Percentiles rank a stretch among this genome's conserved stretches.
phyloP scores from a whole-genome alignment of 1,140 invertebrate species.

The Drosophila suzukii region DNA sequence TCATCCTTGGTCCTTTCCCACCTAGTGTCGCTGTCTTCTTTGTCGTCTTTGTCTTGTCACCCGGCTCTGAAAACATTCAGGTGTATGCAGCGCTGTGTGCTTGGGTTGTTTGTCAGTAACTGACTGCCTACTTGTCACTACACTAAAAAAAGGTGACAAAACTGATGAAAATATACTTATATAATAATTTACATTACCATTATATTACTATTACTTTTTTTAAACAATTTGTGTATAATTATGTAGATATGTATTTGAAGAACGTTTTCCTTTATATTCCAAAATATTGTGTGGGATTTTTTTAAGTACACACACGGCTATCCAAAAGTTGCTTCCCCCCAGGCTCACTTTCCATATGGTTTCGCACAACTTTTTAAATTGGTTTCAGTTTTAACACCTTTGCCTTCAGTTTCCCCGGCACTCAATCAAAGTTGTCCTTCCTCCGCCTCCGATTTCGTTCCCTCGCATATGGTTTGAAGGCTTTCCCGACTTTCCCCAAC shows the following conservation, averaged over 20 bases:
- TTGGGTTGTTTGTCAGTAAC: constrained; percentile 24
- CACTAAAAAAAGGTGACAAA: not conserved
- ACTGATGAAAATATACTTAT: not conserved
- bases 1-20: constrained; percentile 57
- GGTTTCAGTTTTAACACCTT: constrained; percentile 79
- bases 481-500: constrained; percentile 1
- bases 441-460: constrained; percentile 26
- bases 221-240: too few species aligned
- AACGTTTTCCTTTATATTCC: not conserved
- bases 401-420: constrained; percentile 58
- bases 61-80: constrained; percentile 27
- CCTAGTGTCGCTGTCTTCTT: constrained; percentile 21
- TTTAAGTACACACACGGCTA: constrained; percentile 21
- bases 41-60: constrained; percentile 28
- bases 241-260: too few species aligned
- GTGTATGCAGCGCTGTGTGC: constrained; percentile 32
- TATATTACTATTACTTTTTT: too few species aligned
- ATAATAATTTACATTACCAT: too few species aligned
- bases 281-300: not conserved
- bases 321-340: constrained; percentile 15
- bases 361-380: constrained; percentile 77
- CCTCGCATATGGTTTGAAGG: constrained; percentile 40
- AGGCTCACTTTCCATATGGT: constrained; percentile 70
- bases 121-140: constrained; percentile 25
- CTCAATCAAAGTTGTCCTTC: constrained; percentile 75